phyloP scores from a whole-genome alignment of 2,888 invertebrate species.

The Lasioglossum figueresi region DNA sequence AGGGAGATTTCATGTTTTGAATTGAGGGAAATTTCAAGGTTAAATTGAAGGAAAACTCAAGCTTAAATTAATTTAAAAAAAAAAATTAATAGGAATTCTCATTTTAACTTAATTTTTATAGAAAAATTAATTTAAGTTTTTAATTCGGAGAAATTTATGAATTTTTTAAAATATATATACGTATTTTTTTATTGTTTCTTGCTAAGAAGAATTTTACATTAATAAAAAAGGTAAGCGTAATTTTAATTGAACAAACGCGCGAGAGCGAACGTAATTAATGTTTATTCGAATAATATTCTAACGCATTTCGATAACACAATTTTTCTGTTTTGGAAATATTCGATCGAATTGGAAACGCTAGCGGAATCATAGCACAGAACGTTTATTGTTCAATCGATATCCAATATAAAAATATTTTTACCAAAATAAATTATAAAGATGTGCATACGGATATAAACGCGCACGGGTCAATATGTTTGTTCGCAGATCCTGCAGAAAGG shows the following conservation, averaged over 20 bases:
- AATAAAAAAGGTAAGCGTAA: background rate
- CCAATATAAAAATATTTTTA: constrained; percentile 51
- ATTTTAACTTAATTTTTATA: no score
- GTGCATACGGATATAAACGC: constrained; percentile 28
- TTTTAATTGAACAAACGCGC: background rate
- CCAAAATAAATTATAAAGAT: constrained; percentile 37
- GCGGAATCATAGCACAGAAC: constrained; percentile 23
- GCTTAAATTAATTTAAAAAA: no score
- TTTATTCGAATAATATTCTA: background rate
- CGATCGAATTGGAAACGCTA: constrained; percentile 9
- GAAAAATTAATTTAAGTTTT: no score
- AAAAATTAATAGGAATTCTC: no score
- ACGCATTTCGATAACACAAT: background rate
- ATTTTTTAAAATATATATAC: background rate
- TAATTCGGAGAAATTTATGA: no score
- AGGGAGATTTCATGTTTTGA: no score
- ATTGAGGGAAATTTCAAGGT: no score
- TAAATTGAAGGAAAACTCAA: no score
- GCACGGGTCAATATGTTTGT: constrained; percentile 35
- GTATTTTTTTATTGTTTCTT: background rate
- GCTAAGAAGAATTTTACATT: background rate
- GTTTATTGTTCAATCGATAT: constrained; percentile 42
- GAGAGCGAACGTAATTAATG: background rate
- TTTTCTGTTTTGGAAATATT: background rate
- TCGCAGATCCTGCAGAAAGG: constrained; percentile 11